Conservation (phyloP, 2,888 invertebrate species). For the Leptothorax acervorum region DNA sequence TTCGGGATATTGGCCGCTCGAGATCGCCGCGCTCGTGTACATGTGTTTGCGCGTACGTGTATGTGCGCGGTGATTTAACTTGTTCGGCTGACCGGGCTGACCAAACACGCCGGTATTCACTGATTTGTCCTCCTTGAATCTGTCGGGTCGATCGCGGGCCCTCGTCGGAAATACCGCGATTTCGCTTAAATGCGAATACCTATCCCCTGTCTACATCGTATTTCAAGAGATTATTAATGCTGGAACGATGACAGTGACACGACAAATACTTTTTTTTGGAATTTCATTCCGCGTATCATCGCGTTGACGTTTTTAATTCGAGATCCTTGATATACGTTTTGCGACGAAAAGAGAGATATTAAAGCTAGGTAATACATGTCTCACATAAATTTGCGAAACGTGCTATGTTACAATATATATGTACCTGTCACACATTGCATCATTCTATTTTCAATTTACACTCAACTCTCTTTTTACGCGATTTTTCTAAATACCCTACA, state of each 20-base stretch:
- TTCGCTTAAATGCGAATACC: background rate
- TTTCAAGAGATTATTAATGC: slow-evolving; percentile 3
- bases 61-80: slow-evolving; percentile 5
- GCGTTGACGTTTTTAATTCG: background rate
- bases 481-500: too few relatives aligned
- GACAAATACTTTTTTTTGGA: background rate
- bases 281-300: background rate
- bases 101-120: slow-evolving; percentile 23
- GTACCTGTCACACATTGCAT: background rate
- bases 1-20: slow-evolving; percentile 9
- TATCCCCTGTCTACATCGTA: background rate
- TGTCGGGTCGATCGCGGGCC: background rate
- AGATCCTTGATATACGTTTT: background rate
- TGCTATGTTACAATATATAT: background rate
- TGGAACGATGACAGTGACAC: background rate
- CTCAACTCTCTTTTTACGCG: too few relatives aligned
- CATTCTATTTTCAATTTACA: slow-evolving; percentile 3
- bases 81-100: slow-evolving; percentile 35
- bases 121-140: slow-evolving; percentile 28
- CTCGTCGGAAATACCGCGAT: slow-evolving; percentile 22
- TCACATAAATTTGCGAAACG: background rate
- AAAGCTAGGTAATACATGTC: background rate
- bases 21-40: background rate
- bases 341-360: background rate
- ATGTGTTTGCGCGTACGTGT: background rate